A percentile compares a stretch with the other conserved stretches of the same genome.
phyloP scores from a whole-genome alignment of 2,797 vertebrate species.

The Micrastur ruficollis region DNA sequence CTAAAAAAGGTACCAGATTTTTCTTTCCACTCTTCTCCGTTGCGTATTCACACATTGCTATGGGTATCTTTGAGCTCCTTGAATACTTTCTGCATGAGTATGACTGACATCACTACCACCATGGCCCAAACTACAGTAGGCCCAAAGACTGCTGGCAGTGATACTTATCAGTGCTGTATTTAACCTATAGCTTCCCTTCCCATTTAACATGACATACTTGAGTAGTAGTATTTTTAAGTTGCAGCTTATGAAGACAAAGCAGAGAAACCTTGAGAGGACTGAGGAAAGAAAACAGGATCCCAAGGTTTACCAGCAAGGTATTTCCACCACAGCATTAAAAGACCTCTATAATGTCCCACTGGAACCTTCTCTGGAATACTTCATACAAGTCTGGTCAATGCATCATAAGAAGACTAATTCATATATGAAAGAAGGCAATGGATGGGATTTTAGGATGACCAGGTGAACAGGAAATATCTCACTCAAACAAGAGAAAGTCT shows the following conservation, averaged over 20 bases:
- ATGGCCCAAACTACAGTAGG: accelerated
- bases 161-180: neutral
- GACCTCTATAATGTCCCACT: neutral
- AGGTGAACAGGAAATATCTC: neutral
- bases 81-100: neutral
- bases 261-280: neutral
- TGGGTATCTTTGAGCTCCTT: neutral
- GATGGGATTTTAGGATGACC: neutral
- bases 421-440: neutral
- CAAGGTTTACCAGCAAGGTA: neutral
- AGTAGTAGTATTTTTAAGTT: neutral
- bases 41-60: neutral
- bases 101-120: neutral
- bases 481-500: neutral
- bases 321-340: neutral
- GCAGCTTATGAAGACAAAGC: neutral
- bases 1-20: accelerated
- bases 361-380: neutral
- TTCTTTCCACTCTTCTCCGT: neutral
- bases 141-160: neutral
- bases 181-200: neutral
- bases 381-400: neutral
- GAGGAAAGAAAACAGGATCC: neutral
- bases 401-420: neutral
- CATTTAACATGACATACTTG: neutral